Base-by-base conservation (phyloP, 1,140 invertebrate genomes). In the Eubasilissa regina region DNA sequence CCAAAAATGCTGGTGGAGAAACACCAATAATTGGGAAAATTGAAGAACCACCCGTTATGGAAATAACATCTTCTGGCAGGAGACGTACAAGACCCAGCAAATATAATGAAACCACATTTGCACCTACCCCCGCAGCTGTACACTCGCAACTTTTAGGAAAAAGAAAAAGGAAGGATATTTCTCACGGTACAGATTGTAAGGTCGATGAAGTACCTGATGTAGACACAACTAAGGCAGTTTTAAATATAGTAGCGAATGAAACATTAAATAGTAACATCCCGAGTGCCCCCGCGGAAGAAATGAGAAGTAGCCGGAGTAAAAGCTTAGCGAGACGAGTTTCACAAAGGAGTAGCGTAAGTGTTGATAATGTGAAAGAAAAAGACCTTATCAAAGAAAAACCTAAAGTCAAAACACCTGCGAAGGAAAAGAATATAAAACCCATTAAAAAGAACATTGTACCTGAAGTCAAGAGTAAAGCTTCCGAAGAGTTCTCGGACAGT, bases 61-160 rank as follows among this genome's bases (percentile, higher is more conserved):
- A 91, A 85, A 87, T 91, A 0, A 91, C 91, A 3, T 91, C 91
- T 10, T 92, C 91, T 0, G 91, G 91, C 9, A 85, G 91, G 76
- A 88, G 89, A 85, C 84, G 91, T 45, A 91, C 90, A 35, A 85
- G 91, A 53, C 91, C 91, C 12, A 87, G 88, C 15, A 92, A 92
- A 84, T 92, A 90, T 81, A 91, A 91, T 73, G 91, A 92, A 84
- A 90, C 90, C 19, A 91, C 90, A 13, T 92, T 81, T 58, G 48
- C 21, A 10, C 43, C 64, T 4, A 73, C 80, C 43, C 78, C 78
- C 4, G 47, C 44, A 35, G 13, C 48, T 6, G 15, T 68, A 17
- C 62, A 56, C 44, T 17, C 58, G 25, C 68, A 81, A 47, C 19
- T 60, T 64, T 17, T 74, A 72, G 48, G 17, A 4, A 83, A 78